Evolutionary conservation across 2,888 invertebrate genomes (phyloP), one percentile per base, ranked within the genome.

Genomic region (Coelopa pilipes): DNA sequence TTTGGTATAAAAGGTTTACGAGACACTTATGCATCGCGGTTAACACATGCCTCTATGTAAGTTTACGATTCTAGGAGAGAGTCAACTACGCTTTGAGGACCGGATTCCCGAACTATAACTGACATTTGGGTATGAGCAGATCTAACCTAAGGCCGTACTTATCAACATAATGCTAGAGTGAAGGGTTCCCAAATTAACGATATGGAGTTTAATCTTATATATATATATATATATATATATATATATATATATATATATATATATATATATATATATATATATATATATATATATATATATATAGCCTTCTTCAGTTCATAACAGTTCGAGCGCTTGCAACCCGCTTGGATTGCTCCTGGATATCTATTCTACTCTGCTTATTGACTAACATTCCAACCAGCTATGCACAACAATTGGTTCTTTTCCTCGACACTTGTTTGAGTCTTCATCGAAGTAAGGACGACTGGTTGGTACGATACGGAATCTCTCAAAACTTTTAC

Each of bases 1-100:
- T 72, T 76, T 74, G 71, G 73, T 76, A 73, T 76, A 76, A 21
- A 75, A 70, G 71, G 63, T 59, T 72, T 57, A 74, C 68, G 68
- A 74, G 68, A 72, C 34, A 60, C 72, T 49, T 21, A n/a, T n/a
- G n/a, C 21, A 19, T 57, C 53, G 21, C 53, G 46, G 13, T 74
- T 15, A 71, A 70, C 67, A 55, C 46, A 55, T 34, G 24, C 55
- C 70, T 70, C 50, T 46, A 15, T 62, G n/a, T 34, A 34, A 21
- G 34, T 34, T 12, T 62, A 62, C 21, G 21, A 62, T 62, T 1
- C 62, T 21, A 13, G 24, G 34, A 45, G 24, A 34, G 34, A 34
- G n/a, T 24, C 57, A 57, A 57, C 19, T 19, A 57, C 57, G 21
- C 57, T 59, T 13, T 59, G 57, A 24, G 19, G 57, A 13, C 21